Base-by-base conservation (phyloP, 2,113 vertebrate genomes). In the Ctenomys sociabilis region DNA sequence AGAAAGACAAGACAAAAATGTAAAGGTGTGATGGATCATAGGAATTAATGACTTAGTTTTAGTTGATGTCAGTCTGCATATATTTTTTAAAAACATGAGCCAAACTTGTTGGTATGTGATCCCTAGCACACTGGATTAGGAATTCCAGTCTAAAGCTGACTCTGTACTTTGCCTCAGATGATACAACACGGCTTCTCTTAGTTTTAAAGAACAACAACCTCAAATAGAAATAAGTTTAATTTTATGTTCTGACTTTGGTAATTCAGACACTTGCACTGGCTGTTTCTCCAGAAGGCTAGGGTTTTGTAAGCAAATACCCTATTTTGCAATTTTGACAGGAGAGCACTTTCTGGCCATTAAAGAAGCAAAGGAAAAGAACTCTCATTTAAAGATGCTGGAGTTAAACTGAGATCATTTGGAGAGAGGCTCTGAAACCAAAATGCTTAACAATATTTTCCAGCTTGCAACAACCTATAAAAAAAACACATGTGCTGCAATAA, bases 361-460 rank as follows among this genome's bases (percentile, higher is more conserved):
- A 85, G 68, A 84, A 94, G 54, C 4, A 0, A 26, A 0, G 0
- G 6, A 8, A 95, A 93, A 97, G 95, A 96, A 63, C 35, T 70
- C 82, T 92, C 89, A 93, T 57, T 72, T 96, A 2, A 3, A 80
- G 52, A 95, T 59, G 75, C 64, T 91, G 64, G 91, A 72, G 75
- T 91, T 94, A 93, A 97, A 89, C 7, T 7, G 52, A 88, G 45
- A 96, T 84, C 85, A 86, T 77, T 97, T 95, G 85, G 97, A 89
- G 94, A 22, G 89, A 49, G n/a, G 77, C 1, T 96, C 86, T n/a
- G 59, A 94, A 98, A 93, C 22, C 94, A 64, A 97, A 97, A 96
- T 81, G 94, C 90, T 87, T 95, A 91, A 54, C 73, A 95, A 89
- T 92, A 59, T 83, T 98, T 93, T 96, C 81, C 91, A 93, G n/a